Evolutionary conservation across 2,797 vertebrate genomes (phyloP).

Genomic region (Psittacula echo): DNA sequence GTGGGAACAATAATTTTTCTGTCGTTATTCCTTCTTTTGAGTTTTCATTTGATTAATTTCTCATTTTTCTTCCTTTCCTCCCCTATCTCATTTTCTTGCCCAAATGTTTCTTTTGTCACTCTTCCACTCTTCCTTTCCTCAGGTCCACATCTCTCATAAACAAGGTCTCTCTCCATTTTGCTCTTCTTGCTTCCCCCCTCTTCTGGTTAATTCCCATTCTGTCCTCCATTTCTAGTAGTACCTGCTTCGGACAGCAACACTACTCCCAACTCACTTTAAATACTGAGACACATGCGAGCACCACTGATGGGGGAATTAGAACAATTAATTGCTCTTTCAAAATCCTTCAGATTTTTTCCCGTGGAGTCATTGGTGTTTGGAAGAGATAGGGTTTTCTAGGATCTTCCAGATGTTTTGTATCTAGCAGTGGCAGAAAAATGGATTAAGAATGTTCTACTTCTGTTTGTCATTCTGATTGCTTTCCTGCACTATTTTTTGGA

Average conservation of each 20-base stretch:
- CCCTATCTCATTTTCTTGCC: background rate
- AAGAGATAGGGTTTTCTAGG: constrained; percentile 23
- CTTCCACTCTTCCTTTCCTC: background rate
- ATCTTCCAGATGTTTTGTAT: constrained; percentile 34
- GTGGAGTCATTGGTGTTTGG: background rate
- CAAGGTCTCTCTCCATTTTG: background rate
- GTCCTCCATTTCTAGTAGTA: background rate
- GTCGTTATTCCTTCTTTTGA: background rate
- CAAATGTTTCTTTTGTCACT: background rate
- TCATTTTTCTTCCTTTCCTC: background rate
- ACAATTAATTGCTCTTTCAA: background rate
- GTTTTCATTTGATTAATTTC: background rate
- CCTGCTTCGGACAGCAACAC: background rate
- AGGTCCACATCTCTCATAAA: background rate
- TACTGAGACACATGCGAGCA: background rate
- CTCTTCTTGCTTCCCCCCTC: background rate
- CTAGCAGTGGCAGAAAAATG: background rate
- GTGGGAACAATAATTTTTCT: background rate
- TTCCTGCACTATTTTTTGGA: background rate
- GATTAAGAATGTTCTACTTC: background rate
- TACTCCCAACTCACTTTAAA: background rate
- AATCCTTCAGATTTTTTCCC: background rate
- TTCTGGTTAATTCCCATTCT: background rate
- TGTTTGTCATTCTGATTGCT: background rate
- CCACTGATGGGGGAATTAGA: background rate